Evolutionary conservation across 2,797 vertebrate species (phyloP), one percentile per base, ranked within the genome.

Genomic region (Uromys caudimaculatus): DNA sequence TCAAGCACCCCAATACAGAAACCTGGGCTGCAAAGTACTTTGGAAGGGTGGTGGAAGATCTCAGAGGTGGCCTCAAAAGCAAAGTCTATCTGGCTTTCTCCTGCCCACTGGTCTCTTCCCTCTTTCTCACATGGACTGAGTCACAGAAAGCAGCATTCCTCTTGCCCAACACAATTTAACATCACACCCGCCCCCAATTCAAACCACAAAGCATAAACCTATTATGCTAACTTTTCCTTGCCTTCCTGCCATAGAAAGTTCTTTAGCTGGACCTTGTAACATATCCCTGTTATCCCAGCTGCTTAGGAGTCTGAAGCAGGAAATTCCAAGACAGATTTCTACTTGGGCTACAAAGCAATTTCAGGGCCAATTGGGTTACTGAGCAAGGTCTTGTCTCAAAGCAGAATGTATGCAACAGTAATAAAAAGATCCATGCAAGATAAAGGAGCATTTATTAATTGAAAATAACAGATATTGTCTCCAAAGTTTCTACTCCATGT

Each of bases 401-500:
- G 56, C 10, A 73, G 35, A 73, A 29, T 4, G 21, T 41, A 38
- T 54, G 29, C 7, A n/a, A 69, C 47, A 47, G 62, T 8, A 87
- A 38, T 52, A 71, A 38, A n/a, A 69, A 41, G 52, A 52, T 12
- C 27, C 41, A 19, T 35, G 52, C 52, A n/a, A 47, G 6, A 81
- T n/a, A 87, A 79, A 88, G 35, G 41, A 90, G 23, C 83, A 92
- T 82, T 94, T 16, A 85, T 56, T 96, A 83, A 95, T 88, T 76
- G 94, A 91, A 97, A 95, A 95, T 62, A 97, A 93, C 27, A 93
- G n/a, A 58, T 83, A 95, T 84, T 94, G 92, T 96, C 44, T 73
- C 73, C 44, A 83, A 96, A 97, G 79, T 88, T 96, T 92, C 76
- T 95, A 88, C 14, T 94, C 82, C 56, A 92, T 92, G 95, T 87